Evolutionary conservation across 2,797 vertebrate genomes (phyloP), one percentile per base, ranked within the genome.

Genomic region (Loris lydekkerianus): DNA sequence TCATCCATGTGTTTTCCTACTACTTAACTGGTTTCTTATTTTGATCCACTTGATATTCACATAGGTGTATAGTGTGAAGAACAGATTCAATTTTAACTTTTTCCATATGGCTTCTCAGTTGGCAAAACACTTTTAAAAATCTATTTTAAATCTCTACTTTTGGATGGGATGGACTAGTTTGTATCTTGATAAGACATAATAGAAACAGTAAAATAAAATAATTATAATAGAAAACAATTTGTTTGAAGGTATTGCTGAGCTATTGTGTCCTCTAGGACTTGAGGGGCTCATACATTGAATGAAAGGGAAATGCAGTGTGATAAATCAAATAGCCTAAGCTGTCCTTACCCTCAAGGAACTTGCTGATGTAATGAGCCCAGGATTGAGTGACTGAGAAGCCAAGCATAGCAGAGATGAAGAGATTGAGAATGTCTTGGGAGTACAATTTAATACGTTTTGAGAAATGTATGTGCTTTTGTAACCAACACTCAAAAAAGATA

Each of bases 71-170:
- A n/a, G 58, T 77, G 87, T 96, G 92, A 97, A 96, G 77, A 97
- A 92, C 69, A 96, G 70, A 87, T 94, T 96, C 73, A 84, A 88
- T 92, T 96, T 92, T 95, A 78, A 90, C 96, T 97, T 96, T 94
- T 94, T 76, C 95, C 92, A 93, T 96, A 95, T 96, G 92, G 81
- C 65, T 93, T 72, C 75, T 93, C 13, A 82, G 65, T 97, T 94
- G 58, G 73, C 40, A 96, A 91, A 94, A 93, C 37, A 81, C 84
- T 88, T 91, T 92, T 58, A 80, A 93, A 95, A 92, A 34, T 92
- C 70, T 96, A 82, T 95, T 93, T 95, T 96, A 93, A 63, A 90
- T 14, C 18, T 96, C 40, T 17, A 40, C 65, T 96, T 89, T 78
- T 94, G 65, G n/a, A 76, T 86, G 20, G 29, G 46, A 87, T 61